Conservation (phyloP, 2,888 invertebrate genomes). For the Prenolepis imparis region DNA sequence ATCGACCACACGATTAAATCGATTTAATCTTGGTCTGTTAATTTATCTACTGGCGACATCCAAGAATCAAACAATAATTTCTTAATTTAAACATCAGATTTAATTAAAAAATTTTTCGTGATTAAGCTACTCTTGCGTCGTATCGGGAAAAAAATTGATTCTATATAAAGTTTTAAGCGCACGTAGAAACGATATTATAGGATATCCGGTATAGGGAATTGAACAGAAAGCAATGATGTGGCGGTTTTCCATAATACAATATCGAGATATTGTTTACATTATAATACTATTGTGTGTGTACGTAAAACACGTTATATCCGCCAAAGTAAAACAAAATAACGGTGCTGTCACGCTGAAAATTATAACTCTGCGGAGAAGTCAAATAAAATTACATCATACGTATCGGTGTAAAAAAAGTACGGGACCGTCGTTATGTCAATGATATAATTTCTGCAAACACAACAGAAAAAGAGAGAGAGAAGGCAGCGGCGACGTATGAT, state of each 20-base stretch:
- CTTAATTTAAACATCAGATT: not conserved
- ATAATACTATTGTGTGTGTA: not conserved
- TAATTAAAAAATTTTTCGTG: not conserved
- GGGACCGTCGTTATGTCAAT: constrained; percentile 44
- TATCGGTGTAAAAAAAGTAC: constrained; percentile 14
- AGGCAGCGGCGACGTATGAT: constrained; percentile 32
- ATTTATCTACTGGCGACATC: too few species aligned
- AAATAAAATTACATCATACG: constrained; percentile 46
- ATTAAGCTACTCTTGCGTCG: not conserved
- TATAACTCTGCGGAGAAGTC: constrained; percentile 20
- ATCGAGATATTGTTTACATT: constrained; percentile 10
- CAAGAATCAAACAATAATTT: too few species aligned
- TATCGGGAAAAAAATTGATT: not conserved
- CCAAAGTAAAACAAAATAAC: constrained; percentile 32
- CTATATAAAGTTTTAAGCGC: not conserved
- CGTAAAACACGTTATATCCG: not conserved
- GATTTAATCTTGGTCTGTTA: too few species aligned
- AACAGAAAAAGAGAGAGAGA: constrained; percentile 16
- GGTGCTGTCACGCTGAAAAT: constrained; percentile 33
- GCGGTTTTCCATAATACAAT: not conserved
- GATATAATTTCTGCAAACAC: constrained; percentile 51
- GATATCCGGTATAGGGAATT: not conserved
- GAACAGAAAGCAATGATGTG: not conserved
- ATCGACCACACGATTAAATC: too few species aligned
- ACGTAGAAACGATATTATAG: too few species aligned